These are phyloP conservation scores for Stenurella melanura DNA, from an alignment of 2,888 invertebrate species.

Conservation along the genomic window DNA sequence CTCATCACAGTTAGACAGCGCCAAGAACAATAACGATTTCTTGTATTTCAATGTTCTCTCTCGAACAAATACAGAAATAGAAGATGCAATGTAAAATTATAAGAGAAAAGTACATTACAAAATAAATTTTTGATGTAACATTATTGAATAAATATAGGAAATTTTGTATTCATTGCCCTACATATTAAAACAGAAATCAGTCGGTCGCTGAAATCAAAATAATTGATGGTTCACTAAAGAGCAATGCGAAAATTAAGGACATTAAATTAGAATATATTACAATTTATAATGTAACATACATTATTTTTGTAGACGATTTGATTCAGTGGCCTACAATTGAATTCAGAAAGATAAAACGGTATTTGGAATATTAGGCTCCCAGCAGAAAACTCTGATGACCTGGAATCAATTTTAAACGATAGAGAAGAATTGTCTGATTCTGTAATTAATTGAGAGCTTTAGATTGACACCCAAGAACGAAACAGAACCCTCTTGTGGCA, in stretches of 20 bases:
- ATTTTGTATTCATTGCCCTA: conserved; percentile 13
- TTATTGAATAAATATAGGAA: neutral
- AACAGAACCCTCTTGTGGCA: too few species aligned
- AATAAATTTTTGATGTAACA: neutral
- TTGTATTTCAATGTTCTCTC: too few species aligned
- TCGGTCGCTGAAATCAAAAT: neutral
- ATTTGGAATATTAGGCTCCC: neutral
- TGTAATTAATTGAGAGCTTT: too few species aligned
- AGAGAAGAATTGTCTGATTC: too few species aligned
- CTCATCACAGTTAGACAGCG: too few species aligned
- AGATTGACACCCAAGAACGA: too few species aligned
- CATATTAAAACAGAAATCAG: conserved; percentile 11
- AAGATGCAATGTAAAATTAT: neutral
- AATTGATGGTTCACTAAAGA: neutral
- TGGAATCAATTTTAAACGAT: too few species aligned
- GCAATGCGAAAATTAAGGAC: conserved; percentile 10
- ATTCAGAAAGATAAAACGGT: neutral
- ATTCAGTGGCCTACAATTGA: neutral
- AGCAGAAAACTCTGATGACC: too few species aligned
- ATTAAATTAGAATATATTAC: neutral
- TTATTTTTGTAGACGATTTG: neutral
- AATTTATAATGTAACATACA: conserved; percentile 15
- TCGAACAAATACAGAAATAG: too few species aligned
- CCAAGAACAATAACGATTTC: too few species aligned
- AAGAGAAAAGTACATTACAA: neutral